Base-by-base conservation (phyloP, 30 jellyfish, hydroid and myxozoan species). In the Sanderia malayensis region DNA sequence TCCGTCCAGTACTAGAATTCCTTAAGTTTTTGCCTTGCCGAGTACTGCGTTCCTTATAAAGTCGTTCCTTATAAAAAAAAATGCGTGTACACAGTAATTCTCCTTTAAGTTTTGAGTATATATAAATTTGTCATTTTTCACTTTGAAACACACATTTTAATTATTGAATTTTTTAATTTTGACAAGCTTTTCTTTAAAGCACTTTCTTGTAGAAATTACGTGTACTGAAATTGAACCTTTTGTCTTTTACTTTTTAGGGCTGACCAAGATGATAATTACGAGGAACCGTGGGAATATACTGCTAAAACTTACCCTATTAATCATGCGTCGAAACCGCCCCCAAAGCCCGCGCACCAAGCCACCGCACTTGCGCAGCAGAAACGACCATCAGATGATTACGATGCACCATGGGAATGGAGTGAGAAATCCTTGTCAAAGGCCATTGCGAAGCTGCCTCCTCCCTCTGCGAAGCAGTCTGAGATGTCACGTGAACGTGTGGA, bases 361-460 rank as follows among this genome's bases (percentile, higher is more conserved):
- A 25, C 73, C 74, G 6, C 83, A 68, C 52, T 80, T 2, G 53
- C 72, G 11, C 61, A 19, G n/a, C 81, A 45, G 31, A 30, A 60
- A 32, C 82, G 71, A n/a, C 74, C 58, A 52, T 67, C 71, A 15
- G 95, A 88, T 67, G 94, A 80, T 62, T 88, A 88, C 67, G 97
- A 88, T 70, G 92, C 97, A 24, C 97, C 97, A 0, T 88, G 97
- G 97, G 97, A 88, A 67, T 88, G 97, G 97, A 76, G 66, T 26
- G 59, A 61, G 10, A 53, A 64, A 13, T 65, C 89, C n/a, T 58
- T 78, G 11, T 28, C 89, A 18, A 64, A 52, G 58, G 89, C 89
- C 20, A 27, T 78, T 33, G 70, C 89, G 0, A 78, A 65, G 10
- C 74, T 78, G 10, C 89, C 89, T 2, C 82, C 89, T 17, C 89